Evolutionary conservation across 2,888 invertebrate genomes (phyloP).

Genomic region (Oligia latruncula): DNA sequence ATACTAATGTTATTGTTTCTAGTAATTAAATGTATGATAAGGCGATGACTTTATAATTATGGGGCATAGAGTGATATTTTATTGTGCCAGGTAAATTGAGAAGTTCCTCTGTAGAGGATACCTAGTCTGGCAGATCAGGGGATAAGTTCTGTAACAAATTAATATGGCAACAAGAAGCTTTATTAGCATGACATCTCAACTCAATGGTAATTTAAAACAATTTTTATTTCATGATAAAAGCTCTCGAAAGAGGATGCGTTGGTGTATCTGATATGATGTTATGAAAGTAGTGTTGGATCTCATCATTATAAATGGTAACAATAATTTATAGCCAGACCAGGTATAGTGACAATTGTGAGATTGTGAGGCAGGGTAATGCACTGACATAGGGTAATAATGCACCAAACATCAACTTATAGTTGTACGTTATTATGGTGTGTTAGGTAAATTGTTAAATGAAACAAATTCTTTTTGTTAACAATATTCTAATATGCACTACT

Average conservation of each 20-base stretch:
- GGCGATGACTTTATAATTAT: slow-evolving; percentile 30
- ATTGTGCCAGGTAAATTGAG: slow-evolving; percentile 39
- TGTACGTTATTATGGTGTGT: slow-evolving; percentile 1
- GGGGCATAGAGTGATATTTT: slow-evolving; percentile 39
- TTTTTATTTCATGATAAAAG: not conserved
- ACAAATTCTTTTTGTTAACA: slow-evolving; percentile 60
- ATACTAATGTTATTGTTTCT: slow-evolving; percentile 39
- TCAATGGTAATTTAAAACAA: not conserved
- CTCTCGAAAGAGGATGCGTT: not conserved
- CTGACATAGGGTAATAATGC: slow-evolving; percentile 22
- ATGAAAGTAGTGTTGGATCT: not conserved
- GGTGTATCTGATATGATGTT: not conserved
- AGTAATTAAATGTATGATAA: slow-evolving; percentile 41
- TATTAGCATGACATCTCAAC: not conserved
- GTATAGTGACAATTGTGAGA: slow-evolving; percentile 27
- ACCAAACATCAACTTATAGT: slow-evolving; percentile 27
- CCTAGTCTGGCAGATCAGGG: slow-evolving; percentile 10
- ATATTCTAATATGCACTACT: slow-evolving; percentile 66
- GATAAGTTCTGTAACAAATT: not conserved
- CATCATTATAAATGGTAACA: not conserved
- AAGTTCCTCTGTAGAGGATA: slow-evolving; percentile 11
- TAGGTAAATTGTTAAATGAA: slow-evolving; percentile 53
- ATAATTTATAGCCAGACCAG: slow-evolving; percentile 12
- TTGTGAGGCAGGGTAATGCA: slow-evolving; percentile 39
- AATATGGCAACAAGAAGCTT: not conserved